phyloP scores from a whole-genome alignment of 2,113 vertebrate species.

The Corythaeola cristata region DNA sequence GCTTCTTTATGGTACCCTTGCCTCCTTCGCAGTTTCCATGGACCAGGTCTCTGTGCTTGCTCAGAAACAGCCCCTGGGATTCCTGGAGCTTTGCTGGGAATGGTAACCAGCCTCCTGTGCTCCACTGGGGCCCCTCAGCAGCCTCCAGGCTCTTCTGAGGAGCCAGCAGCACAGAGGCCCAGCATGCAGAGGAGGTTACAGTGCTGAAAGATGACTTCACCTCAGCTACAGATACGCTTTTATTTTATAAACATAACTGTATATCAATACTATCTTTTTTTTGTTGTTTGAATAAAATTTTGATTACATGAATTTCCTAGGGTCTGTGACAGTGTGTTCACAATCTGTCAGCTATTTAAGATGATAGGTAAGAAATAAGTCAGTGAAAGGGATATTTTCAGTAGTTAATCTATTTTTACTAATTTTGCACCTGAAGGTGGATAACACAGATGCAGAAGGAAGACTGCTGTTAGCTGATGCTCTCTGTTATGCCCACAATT shows the following conservation, averaged over 20 bases:
- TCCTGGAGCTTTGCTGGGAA: background rate
- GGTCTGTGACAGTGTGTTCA: background rate
- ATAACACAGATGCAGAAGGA: conserved; percentile 96
- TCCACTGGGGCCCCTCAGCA: background rate
- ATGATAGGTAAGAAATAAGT: background rate
- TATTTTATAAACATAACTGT: background rate
- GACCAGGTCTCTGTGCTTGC: background rate
- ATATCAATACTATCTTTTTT: background rate
- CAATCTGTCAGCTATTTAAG: background rate
- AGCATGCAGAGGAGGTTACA: background rate
- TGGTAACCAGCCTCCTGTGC: background rate
- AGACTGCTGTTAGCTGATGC: conserved; percentile 92
- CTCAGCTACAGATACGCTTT: background rate
- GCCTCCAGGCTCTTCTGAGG: background rate
- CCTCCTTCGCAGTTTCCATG: background rate
- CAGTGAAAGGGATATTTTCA: background rate
- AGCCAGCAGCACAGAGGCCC: background rate
- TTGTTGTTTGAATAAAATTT: background rate
- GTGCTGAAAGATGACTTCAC: background rate
- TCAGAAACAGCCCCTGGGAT: background rate
- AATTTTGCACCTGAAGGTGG: conserved; percentile 79
- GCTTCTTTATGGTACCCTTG: background rate
- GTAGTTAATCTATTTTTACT: background rate
- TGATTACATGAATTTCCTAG: background rate
- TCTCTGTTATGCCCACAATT: conserved; percentile 90